Conservation (phyloP, 2,113 vertebrate species). For the Cromileptes altivelis region DNA sequence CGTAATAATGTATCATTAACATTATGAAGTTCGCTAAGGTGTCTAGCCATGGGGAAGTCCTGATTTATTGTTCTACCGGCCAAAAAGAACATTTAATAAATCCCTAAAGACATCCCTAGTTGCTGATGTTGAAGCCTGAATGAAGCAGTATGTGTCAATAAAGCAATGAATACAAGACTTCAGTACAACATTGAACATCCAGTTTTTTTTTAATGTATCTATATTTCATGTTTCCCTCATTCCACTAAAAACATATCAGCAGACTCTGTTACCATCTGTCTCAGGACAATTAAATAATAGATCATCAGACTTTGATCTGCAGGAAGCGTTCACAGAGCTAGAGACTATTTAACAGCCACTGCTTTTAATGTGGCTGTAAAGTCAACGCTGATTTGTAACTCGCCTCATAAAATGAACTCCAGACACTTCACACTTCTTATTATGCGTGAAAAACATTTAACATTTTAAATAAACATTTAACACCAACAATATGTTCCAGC, state of each 20-base stretch:
- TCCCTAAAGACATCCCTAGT: no score
- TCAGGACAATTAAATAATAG: slow-evolving; percentile 46
- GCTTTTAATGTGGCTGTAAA: slow-evolving; percentile 21
- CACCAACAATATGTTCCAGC: neutral
- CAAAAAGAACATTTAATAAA: no score
- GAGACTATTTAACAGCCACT: neutral
- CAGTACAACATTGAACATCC: neutral
- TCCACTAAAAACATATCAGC: slow-evolving; percentile 31
- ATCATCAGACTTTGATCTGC: slow-evolving; percentile 45
- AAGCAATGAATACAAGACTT: neutral
- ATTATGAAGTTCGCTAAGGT: no score
- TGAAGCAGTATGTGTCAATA: neutral
- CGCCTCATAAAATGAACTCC: neutral
- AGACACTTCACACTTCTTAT: neutral
- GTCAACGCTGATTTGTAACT: slow-evolving; percentile 22
- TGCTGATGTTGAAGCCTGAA: neutral
- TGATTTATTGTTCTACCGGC: no score
- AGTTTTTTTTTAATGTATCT: slow-evolving; percentile 19
- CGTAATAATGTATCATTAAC: no score
- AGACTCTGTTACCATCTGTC: slow-evolving; percentile 14
- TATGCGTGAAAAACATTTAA: neutral
- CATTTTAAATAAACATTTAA: neutral
- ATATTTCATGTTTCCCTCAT: neutral
- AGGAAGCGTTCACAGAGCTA: neutral
- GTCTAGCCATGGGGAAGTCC: no score